Conservation (phyloP, 2,888 invertebrate species). For the Marasmarcha lunaedactyla region DNA sequence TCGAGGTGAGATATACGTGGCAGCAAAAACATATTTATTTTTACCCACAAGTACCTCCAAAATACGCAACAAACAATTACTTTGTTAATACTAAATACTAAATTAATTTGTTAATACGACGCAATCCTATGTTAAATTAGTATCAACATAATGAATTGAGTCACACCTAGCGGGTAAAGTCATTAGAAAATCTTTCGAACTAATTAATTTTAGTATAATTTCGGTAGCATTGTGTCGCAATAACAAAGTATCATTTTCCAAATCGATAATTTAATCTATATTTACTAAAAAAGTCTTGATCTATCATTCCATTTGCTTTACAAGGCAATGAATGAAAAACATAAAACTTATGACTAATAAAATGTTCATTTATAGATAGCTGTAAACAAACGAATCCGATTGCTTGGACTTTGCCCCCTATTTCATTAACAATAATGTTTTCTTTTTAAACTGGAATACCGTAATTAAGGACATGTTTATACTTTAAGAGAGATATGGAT, state of each 20-base stretch:
- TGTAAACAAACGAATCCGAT: constrained; percentile 6
- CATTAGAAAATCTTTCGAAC: not conserved
- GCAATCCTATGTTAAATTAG: constrained; percentile 6
- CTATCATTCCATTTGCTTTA: constrained; percentile 9
- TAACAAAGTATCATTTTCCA: constrained; percentile 5
- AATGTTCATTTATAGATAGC: not conserved
- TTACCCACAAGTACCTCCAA: too few relatives aligned
- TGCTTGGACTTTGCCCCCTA: constrained; percentile 11
- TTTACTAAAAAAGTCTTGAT: constrained; percentile 10
- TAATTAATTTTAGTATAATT: constrained; percentile 2
- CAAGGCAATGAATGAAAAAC: constrained; percentile 10
- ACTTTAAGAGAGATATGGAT: constrained; percentile 8
- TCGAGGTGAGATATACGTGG: too few relatives aligned
- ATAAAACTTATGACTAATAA: constrained; percentile 8
- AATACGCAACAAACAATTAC: too few relatives aligned
- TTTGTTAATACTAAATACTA: too few relatives aligned
- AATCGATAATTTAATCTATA: constrained; percentile 7
- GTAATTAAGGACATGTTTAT: constrained; percentile 5
- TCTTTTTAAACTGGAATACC: too few relatives aligned
- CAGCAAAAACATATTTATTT: too few relatives aligned
- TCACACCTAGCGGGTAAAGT: constrained; percentile 4
- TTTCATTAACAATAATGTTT: too few relatives aligned
- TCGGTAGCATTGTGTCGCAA: not conserved
- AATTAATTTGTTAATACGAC: constrained; percentile 5
- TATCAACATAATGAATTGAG: constrained; percentile 8